Base-by-base conservation (phyloP, 1,140 invertebrate species). In the Drosophila funebris region DNA sequence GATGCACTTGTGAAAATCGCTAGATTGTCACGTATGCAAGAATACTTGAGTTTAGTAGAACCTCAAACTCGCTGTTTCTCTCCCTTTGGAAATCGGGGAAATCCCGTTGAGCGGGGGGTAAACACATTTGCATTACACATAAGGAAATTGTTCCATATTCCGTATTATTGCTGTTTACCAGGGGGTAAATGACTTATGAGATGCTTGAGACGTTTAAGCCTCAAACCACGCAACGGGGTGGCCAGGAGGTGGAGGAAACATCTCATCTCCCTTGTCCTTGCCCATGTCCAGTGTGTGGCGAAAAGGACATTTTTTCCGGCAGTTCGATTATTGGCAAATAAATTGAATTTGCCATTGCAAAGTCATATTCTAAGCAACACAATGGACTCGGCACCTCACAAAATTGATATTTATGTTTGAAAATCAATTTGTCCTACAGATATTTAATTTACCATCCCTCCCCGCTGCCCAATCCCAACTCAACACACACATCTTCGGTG, bases 141-240 rank as follows among this genome's bases (percentile, higher is more conserved):
- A 53, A 36, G 67, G 67, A 71, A 75, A 71, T 71, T 71, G 52
- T 64, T 71, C 67, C 67, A 71, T 74, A 84, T 84, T 64, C 67
- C 57, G 60, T 70, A 84, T 83, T 64, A 83, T 71, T 69, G 54
- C 16, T 57, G 29, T 73, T 69, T 69, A 39, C 43, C 52, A 52
- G 37, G 63, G 68, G 67, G 80, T 84, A 84, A 84, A 84, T 80
- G 80, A 84, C 80, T 84, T 84, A 75, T 84, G 78, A 84, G 64
- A 8, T 84, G 64, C 76, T 72, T 54, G 54, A 73, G 53, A 62
- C 54, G 31, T 36, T 67, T 70, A 70, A 62, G 52, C 6, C 36
- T 8, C 8, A 14, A 6, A 4, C 41, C 24, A 22, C 46, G 20
- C 37, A 14, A 29, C 3, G 29, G 48, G 44, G 24, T 8, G 46